phyloP scores from a whole-genome alignment of 2,113 vertebrate species.

The Phoxinus phoxinus region DNA sequence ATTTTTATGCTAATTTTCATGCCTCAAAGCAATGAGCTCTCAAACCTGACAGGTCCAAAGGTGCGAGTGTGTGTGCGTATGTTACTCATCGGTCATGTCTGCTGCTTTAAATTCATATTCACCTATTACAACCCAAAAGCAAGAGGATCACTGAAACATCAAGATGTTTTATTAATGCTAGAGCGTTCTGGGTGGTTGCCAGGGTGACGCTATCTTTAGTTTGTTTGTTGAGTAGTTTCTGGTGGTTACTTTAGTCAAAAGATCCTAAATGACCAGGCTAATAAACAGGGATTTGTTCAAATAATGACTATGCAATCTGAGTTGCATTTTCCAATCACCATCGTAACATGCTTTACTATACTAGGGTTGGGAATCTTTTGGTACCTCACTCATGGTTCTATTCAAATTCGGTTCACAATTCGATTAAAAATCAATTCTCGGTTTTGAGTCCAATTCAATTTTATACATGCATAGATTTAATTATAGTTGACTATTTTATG shows the following conservation, averaged over 20 bases:
- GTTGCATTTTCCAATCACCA: too few species aligned
- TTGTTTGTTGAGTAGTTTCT: neutral
- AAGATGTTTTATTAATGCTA: conserved; percentile 22
- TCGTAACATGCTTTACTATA: too few species aligned
- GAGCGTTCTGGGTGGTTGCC: neutral
- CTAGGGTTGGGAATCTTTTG: too few species aligned
- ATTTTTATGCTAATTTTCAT: conserved; percentile 40
- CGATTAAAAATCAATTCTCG: too few species aligned
- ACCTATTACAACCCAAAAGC: conserved; percentile 7
- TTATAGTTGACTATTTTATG: too few species aligned
- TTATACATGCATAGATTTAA: too few species aligned
- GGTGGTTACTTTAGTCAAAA: neutral
- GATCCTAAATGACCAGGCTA: neutral
- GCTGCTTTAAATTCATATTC: conserved; percentile 36
- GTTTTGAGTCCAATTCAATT: too few species aligned
- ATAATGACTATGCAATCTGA: neutral
- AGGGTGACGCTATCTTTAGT: neutral
- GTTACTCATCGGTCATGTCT: conserved; percentile 30
- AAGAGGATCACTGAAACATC: neutral
- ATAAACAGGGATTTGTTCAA: conserved; percentile 12
- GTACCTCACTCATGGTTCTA: too few species aligned
- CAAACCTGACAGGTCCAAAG: conserved; percentile 15
- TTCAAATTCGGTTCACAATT: too few species aligned
- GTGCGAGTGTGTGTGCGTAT: neutral
- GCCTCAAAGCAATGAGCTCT: conserved; percentile 19